Evolutionary conservation across 2,113 vertebrate species (phyloP).

Genomic region (Tapirus terrestris): DNA sequence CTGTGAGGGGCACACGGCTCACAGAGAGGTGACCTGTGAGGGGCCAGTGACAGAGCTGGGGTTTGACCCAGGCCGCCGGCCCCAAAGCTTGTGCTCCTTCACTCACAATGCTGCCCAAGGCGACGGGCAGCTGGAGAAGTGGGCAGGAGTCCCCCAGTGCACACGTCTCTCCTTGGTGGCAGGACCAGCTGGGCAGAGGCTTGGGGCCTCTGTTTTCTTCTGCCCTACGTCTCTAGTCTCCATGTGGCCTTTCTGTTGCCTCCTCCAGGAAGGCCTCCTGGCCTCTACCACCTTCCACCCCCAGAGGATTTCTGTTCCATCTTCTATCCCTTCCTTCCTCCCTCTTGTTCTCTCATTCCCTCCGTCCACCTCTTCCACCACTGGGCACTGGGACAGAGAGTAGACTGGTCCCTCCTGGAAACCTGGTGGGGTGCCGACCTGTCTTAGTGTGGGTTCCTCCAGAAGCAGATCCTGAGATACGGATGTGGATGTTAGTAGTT

Average conservation of each 20-base stretch:
- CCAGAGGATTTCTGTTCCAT: neutral
- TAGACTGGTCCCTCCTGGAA: neutral
- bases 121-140: rapidly evolving
- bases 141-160: neutral
- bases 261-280: neutral
- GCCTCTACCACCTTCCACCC: neutral
- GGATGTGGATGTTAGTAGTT: neutral
- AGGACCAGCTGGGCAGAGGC: neutral
- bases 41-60: neutral
- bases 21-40: neutral
- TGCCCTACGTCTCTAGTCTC: neutral
- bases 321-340: neutral
- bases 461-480: neutral
- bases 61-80: neutral
- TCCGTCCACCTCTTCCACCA: neutral
- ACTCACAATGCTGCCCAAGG: rapidly evolving
- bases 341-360: neutral
- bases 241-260: neutral
- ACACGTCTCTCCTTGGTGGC: rapidly evolving
- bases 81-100: neutral
- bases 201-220: neutral
- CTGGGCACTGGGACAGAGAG: rapidly evolving
- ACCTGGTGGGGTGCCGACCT: neutral
- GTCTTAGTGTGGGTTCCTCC: neutral
- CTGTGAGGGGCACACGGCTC: rapidly evolving